Percentiles rank a stretch among this genome's conserved stretches.
phyloP scores from a whole-genome alignment of 2,113 vertebrate species.

The Edolisoma coerulescens region DNA sequence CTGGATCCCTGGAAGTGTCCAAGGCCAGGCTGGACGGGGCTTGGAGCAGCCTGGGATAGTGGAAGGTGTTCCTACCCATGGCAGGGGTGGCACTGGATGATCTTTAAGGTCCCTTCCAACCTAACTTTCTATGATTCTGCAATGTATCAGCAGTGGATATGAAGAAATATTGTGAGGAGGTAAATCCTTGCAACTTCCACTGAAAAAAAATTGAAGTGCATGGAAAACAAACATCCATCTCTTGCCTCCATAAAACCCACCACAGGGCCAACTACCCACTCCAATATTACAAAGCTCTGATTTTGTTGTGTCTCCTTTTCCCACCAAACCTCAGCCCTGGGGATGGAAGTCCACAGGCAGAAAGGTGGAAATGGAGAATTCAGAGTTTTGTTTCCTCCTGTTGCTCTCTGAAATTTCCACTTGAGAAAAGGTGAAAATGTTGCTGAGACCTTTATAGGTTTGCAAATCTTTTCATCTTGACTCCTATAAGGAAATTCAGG shows the following conservation, averaged over 20 bases:
- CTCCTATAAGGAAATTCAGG: neutral
- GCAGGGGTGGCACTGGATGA: accelerated
- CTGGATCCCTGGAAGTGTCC: neutral
- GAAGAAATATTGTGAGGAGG: neutral
- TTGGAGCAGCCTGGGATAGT: accelerated
- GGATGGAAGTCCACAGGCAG: neutral
- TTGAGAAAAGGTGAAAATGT: neutral
- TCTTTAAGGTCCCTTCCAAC: accelerated
- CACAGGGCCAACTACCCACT: neutral
- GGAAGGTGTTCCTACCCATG: neutral
- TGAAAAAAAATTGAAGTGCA: neutral
- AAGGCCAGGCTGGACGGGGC: accelerated
- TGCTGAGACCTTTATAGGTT: accelerated
- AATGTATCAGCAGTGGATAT: neutral
- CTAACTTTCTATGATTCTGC: neutral
- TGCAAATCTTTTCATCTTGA: neutral
- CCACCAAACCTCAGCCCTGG: neutral
- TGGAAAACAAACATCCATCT: neutral
- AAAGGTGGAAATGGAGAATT: neutral
- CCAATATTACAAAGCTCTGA: neutral
- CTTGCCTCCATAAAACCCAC: neutral
- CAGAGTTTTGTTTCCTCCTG: neutral
- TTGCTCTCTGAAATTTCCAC: neutral
- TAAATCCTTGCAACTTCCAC: neutral
- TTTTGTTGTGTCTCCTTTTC: neutral